Conservation (phyloP, 2,797 vertebrate species). For the Distichodus sexfasciatus region DNA sequence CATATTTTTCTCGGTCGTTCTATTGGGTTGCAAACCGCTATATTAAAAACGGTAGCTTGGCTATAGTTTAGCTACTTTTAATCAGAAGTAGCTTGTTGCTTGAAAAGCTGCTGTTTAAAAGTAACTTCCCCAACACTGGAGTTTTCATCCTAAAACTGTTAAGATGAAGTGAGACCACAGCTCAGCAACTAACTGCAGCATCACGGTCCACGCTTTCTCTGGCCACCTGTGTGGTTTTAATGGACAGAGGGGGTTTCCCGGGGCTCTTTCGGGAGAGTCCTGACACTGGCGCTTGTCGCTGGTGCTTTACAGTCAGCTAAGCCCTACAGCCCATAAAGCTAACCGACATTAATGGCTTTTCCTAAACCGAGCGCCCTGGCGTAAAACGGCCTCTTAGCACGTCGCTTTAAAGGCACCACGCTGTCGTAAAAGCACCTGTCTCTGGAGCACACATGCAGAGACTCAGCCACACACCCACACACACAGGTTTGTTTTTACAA, state of each 20-base stretch:
- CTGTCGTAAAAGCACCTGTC: constrained; percentile 64
- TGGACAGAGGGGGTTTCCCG: constrained; percentile 45
- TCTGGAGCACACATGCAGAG: constrained; percentile 46
- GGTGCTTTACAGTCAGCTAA: constrained; percentile 30
- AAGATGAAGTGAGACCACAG: constrained; percentile 44
- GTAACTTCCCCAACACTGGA: too few species aligned
- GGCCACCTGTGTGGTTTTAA: constrained; percentile 62
- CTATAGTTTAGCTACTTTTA: too few species aligned
- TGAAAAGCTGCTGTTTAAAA: too few species aligned
- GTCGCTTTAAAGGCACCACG: constrained; percentile 62
- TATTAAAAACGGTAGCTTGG: too few species aligned
- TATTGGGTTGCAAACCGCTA: too few species aligned
- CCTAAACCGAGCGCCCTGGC: constrained; percentile 28
- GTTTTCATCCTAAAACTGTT: too few species aligned
- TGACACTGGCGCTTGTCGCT: neutral
- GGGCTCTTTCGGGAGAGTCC: neutral
- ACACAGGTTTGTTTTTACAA: neutral
- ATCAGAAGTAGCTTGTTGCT: too few species aligned
- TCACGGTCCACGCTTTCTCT: constrained; percentile 49
- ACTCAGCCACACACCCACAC: constrained; percentile 37
- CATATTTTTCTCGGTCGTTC: too few species aligned
- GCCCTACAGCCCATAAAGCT: constrained; percentile 25
- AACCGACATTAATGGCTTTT: constrained; percentile 27
- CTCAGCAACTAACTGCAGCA: constrained; percentile 54
- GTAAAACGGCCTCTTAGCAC: constrained; percentile 65